phyloP scores from a whole-genome alignment of 2,113 vertebrate species.

The Collichthys lucidus region DNA sequence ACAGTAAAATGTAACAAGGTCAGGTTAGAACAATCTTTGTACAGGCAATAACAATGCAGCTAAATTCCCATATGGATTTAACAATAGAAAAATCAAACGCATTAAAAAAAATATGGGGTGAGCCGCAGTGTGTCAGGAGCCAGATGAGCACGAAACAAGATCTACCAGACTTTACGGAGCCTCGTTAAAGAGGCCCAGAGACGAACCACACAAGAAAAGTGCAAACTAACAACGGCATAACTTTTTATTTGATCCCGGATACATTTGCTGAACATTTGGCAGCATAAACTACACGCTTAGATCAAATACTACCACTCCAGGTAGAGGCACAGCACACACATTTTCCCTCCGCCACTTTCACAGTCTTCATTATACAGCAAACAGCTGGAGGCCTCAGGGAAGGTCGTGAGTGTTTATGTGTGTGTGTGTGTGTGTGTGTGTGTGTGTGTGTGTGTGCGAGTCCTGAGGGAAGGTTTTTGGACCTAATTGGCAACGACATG shows the following conservation, averaged over 20 bases:
- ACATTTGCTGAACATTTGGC: not conserved
- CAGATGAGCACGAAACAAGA: not conserved
- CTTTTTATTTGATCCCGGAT: conserved; percentile 18
- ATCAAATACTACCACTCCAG: conserved; percentile 21
- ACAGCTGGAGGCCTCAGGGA: conserved; percentile 77
- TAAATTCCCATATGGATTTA: not conserved
- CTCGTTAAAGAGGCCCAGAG: conserved; percentile 34
- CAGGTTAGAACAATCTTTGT: not conserved
- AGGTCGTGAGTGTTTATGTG: conserved; percentile 46
- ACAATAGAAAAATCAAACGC: not conserved
- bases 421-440: conserved; percentile 1
- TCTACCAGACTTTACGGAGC: conserved; percentile 30
- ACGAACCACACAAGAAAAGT: conserved; percentile 3
- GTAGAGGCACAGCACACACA: conserved; percentile 14
- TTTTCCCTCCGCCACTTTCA: conserved; percentile 49
- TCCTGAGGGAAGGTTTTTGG: conserved; percentile 63
- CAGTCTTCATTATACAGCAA: conserved; percentile 75
- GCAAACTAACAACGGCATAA: conserved; percentile 10
- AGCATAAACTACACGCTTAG: not conserved
- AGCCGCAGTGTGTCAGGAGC: not conserved
- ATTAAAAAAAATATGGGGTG: not conserved
- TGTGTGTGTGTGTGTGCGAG: not conserved
- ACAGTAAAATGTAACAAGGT: not conserved
- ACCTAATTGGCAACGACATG: conserved; percentile 78
- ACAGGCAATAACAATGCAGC: not conserved